A percentile compares a stretch with the other conserved stretches of the same genome.
These are phyloP conservation scores for Neoitamus cyanurus DNA, from an alignment of 2,888 invertebrate genomes.

Conservation along the genomic window DNA sequence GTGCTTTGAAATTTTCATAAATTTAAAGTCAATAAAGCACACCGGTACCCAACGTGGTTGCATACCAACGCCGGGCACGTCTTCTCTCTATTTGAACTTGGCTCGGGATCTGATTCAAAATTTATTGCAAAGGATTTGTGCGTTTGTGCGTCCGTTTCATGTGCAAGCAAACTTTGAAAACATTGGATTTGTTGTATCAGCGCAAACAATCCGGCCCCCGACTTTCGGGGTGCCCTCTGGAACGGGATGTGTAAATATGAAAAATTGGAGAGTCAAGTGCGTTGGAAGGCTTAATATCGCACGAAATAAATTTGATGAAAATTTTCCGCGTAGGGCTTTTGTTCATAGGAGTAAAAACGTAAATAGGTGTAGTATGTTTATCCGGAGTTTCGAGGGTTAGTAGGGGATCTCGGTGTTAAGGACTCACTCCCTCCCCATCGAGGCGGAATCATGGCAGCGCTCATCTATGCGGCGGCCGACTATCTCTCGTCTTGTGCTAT, in stretches of 20 bases:
- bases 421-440: not conserved
- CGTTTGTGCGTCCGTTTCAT: not conserved
- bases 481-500: not conserved
- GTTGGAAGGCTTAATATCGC: not conserved
- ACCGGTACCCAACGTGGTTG: not conserved
- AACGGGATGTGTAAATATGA: not conserved
- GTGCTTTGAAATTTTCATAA: not conserved
- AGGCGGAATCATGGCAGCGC: not conserved
- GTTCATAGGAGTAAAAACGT: not conserved
- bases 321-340: not conserved
- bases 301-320: not conserved
- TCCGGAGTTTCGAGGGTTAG: not conserved
- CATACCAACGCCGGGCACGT: not conserved
- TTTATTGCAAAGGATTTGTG: not conserved
- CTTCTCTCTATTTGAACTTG: not conserved
- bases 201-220: not conserved
- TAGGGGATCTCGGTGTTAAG: not conserved
- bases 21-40: not conserved
- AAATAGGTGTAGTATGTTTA: not conserved
- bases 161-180: not conserved
- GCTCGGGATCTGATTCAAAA: not conserved
- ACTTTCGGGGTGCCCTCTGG: not conserved
- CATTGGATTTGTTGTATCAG: not conserved
- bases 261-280: slow-evolving; percentile 1
- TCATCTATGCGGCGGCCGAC: not conserved